Base-by-base conservation (phyloP, 2,888 invertebrate genomes). In the Acrobasis suavella region DNA sequence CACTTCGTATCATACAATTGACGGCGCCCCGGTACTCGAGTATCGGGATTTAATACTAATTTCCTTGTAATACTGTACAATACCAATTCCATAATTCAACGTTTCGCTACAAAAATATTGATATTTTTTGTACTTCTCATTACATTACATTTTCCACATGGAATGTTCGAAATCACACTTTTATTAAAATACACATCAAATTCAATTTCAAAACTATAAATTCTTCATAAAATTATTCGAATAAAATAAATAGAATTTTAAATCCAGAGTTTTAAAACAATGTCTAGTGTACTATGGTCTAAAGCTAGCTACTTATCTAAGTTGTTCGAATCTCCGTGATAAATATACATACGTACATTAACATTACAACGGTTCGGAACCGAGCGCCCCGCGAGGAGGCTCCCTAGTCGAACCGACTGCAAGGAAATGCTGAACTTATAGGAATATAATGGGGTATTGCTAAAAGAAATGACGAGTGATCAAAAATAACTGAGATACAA, bases 71-170 rank as follows among this genome's bases (percentile, higher is more conserved):
- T 90, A 90, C 89, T 90, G 88, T 76, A 82, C 77, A 80, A 81
- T 86, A 86, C 80, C 83, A 85, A 90, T 87, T 83, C 80, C 83
- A 80, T 83, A 78, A 77, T 83, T 83, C 72, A 83, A 82, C 74
- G 75, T 81, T 85, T 81, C 73, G 77, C 77, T 90, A 91, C 86
- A 92, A 90, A 91, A 91, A 91, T 91, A 91, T 92, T 82, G 80
- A 80, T 88, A 86, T 86, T 77, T 89, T 91, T 91, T 91, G 91
- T 92, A 91, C 91, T 92, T 89, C 84, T 85, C 79, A 86, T 87
- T 86, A 89, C 79, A 86, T 87, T 86, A 89, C 86, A 89, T 78
- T 84, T 88, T 86, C 88, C 87, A 78, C 72, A 74, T 89, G 91
- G 91, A 92, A 92, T 92, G 91, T 90, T 87, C 78, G 79, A 85